These are phyloP conservation scores for Ammodytes dubius DNA, from an alignment of 2,113 vertebrate genomes.

Conservation along the genomic window DNA sequence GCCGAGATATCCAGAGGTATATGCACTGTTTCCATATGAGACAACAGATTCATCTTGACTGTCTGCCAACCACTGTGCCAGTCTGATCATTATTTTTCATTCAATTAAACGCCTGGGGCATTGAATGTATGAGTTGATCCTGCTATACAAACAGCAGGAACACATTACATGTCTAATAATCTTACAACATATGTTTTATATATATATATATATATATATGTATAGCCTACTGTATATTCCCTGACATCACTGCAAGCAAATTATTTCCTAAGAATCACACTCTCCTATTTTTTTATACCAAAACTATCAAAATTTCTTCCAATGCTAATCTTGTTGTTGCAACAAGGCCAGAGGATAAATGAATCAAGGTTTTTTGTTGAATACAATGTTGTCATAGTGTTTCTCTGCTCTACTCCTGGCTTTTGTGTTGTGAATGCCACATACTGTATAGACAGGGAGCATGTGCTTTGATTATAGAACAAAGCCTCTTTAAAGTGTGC, in stretches of 20 bases:
- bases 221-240: not conserved
- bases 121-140: not conserved
- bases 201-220: too few species aligned
- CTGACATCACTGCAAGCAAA: not conserved
- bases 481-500: conserved; percentile 27
- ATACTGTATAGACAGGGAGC: not conserved
- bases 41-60: conserved; percentile 45
- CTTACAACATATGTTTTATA: too few species aligned
- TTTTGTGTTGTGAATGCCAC: conserved; percentile 7
- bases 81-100: conserved; percentile 48
- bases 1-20: conserved; percentile 32
- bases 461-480: conserved; percentile 46
- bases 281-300: conserved; percentile 41
- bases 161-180: too few species aligned
- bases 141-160: too few species aligned
- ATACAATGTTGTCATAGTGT: conserved; percentile 33
- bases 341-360: conserved; percentile 19
- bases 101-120: conserved; percentile 31
- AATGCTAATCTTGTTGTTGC: conserved; percentile 35
- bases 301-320: conserved; percentile 51
- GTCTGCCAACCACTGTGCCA: conserved; percentile 24
- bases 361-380: conserved; percentile 25
- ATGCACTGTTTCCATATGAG: conserved; percentile 41
- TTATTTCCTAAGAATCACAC: conserved; percentile 28
- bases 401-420: conserved; percentile 19